Conservation (phyloP, 2,888 invertebrate genomes). For the Drosophila suboccidentalis region DNA sequence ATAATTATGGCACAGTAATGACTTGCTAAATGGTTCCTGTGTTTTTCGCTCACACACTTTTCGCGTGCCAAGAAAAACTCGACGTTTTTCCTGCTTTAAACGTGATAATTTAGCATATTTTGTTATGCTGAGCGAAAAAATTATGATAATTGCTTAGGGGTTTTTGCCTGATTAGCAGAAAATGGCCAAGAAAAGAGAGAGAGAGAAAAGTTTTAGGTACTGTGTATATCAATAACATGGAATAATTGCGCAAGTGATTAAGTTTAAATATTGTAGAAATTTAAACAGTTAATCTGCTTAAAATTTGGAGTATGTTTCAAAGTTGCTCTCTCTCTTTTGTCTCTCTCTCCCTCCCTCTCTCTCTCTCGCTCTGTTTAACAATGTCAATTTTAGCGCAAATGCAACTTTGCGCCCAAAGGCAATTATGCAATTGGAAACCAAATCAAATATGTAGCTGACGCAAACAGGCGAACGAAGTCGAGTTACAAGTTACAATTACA, state of each 20-base stretch:
- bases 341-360: background rate
- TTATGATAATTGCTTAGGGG: constrained; percentile 54
- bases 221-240: constrained; percentile 6
- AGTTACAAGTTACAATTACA: constrained; percentile 31
- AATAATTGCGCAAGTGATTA: constrained; percentile 9
- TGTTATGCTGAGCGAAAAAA: constrained; percentile 40
- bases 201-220: too few relatives aligned
- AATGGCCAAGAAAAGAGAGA: background rate
- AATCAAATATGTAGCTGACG: constrained; percentile 66
- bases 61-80: constrained; percentile 65
- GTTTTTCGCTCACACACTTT: background rate
- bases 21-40: constrained; percentile 50
- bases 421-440: constrained; percentile 62
- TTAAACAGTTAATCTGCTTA: background rate
- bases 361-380: background rate
- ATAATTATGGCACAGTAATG: constrained; percentile 55
- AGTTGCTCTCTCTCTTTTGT: background rate
- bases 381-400: constrained; percentile 13
- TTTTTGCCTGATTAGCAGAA: constrained; percentile 40
- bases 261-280: background rate
- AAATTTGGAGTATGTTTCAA: background rate
- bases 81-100: constrained; percentile 42
- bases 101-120: constrained; percentile 63
- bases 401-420: constrained; percentile 32
- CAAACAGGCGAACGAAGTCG: constrained; percentile 54